Evolutionary conservation across 2,888 invertebrate species (phyloP).

Genomic region (Ectemnius continuus): DNA sequence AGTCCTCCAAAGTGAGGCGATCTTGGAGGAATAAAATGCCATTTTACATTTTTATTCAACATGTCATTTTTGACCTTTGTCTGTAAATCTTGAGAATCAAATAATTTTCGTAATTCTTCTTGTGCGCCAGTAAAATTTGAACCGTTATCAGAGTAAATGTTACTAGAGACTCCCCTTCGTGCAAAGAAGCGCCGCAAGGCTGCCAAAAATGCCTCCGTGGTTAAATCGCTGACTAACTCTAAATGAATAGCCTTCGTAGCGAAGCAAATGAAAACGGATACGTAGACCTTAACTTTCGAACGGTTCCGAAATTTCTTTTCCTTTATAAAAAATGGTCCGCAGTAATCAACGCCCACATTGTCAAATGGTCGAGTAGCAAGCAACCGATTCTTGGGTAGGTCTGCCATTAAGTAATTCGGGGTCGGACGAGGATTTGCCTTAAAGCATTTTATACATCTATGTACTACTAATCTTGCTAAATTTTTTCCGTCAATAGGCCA

Average conservation of each 20-base stretch:
- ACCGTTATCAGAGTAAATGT: not conserved
- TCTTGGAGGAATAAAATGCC: conserved; percentile 22
- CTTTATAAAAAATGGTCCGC: conserved; percentile 13
- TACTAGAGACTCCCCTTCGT: not conserved
- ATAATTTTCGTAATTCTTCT: not conserved
- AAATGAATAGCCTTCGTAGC: not conserved
- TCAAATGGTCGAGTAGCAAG: conserved; percentile 19
- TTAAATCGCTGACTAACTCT: conserved; percentile 1
- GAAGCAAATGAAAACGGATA: conserved; percentile 17
- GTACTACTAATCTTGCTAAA: not conserved
- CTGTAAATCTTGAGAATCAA: no score
- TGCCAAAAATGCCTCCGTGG: conserved; percentile 2
- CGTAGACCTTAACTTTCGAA: conserved; percentile 5
- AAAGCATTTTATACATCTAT: conserved; percentile 10
- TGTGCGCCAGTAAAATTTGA: not conserved
- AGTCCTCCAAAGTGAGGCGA: conserved; percentile 49
- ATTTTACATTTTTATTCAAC: no score
- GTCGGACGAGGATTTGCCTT: not conserved
- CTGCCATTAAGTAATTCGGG: conserved; percentile 17
- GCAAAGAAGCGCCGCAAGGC: not conserved
- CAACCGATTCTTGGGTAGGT: conserved; percentile 23
- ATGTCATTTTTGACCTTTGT: no score
- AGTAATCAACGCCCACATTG: not conserved
- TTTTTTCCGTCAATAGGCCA: conserved; percentile 16
- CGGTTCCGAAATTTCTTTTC: conserved; percentile 13